Conservation (phyloP, 2,113 vertebrate species). For the Tyto alba region DNA sequence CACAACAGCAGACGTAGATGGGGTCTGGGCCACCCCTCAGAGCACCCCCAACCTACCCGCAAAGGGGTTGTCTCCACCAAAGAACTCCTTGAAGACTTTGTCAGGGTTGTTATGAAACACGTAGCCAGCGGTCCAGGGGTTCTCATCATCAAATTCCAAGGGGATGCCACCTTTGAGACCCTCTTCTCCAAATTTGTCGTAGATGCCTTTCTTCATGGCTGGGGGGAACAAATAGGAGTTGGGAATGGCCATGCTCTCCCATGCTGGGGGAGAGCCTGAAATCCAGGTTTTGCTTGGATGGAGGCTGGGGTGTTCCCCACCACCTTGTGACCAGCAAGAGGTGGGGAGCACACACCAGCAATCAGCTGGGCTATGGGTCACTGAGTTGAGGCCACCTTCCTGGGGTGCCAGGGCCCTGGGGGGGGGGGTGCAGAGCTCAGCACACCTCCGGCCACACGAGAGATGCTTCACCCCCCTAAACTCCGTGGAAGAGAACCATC, state of each 20-base stretch:
- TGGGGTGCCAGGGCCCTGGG: rapidly evolving
- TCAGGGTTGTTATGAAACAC: conserved; percentile 87
- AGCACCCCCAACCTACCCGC: conserved; percentile 66
- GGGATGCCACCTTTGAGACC: conserved; percentile 91
- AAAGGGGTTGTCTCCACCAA: conserved; percentile 94
- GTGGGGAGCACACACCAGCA: rapidly evolving
- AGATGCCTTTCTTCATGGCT: conserved; percentile 87
- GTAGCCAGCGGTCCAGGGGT: conserved; percentile 84
- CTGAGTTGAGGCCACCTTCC: neutral
- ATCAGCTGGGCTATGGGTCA: neutral
- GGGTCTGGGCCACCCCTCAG: rapidly evolving
- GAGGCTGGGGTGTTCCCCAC: rapidly evolving
- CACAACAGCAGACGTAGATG: rapidly evolving
- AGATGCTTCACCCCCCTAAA: rapidly evolving
- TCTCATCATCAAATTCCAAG: conserved; percentile 67
- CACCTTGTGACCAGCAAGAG: rapidly evolving
- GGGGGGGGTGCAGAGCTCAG: neutral
- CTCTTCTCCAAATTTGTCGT: conserved; percentile 92
- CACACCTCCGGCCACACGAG: neutral
- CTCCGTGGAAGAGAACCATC: rapidly evolving
- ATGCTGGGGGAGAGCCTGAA: neutral
- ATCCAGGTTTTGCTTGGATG: neutral
- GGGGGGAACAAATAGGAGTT: conserved; percentile 7
- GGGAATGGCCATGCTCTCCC: rapidly evolving
- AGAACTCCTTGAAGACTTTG: conserved; percentile 89